Evolutionary conservation across 2,113 vertebrate species (phyloP).

Genomic region (Nothobranchius kuhntae): DNA sequence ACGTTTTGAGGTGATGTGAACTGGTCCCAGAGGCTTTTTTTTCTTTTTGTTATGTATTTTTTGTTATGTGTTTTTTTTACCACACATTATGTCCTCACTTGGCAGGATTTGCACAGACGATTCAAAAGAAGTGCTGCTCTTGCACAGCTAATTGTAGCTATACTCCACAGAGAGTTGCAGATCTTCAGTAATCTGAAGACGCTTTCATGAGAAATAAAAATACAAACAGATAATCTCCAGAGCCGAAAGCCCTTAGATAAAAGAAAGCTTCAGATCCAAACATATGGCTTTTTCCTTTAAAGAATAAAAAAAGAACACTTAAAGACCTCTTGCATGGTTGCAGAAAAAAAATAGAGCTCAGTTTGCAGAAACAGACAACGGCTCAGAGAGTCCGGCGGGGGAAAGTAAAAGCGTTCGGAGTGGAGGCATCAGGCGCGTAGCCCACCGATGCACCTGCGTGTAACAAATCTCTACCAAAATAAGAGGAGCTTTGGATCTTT

Average conservation of each 20-base stretch:
- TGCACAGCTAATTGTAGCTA: constrained; percentile 23
- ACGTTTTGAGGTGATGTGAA: constrained; percentile 54
- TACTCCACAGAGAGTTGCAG: constrained; percentile 3
- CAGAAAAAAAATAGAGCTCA: not conserved
- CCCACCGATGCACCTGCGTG: constrained; percentile 32
- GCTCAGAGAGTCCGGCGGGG: constrained; percentile 5
- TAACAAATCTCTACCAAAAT: constrained; percentile 6
- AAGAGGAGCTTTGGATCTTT: not conserved
- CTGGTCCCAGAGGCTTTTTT: constrained; percentile 49
- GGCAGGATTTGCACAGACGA: constrained; percentile 15
- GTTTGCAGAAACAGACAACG: not conserved
- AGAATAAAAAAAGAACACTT: no score
- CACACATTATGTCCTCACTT: constrained; percentile 26
- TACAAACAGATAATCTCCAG: constrained; percentile 15
- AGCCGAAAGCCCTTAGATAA: not conserved
- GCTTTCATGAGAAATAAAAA: constrained; percentile 18
- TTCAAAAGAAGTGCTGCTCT: constrained; percentile 13
- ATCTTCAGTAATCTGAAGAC: constrained; percentile 7
- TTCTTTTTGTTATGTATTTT: not conserved
- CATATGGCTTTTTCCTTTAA: not conserved
- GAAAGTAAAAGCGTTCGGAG: constrained; percentile 16
- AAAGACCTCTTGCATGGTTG: not conserved
- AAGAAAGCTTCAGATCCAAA: constrained; percentile 14
- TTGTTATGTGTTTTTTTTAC: not conserved
- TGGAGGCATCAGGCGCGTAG: constrained; percentile 9